Base-by-base conservation (phyloP, 1,140 invertebrate genomes). In the Grapholita molesta region DNA sequence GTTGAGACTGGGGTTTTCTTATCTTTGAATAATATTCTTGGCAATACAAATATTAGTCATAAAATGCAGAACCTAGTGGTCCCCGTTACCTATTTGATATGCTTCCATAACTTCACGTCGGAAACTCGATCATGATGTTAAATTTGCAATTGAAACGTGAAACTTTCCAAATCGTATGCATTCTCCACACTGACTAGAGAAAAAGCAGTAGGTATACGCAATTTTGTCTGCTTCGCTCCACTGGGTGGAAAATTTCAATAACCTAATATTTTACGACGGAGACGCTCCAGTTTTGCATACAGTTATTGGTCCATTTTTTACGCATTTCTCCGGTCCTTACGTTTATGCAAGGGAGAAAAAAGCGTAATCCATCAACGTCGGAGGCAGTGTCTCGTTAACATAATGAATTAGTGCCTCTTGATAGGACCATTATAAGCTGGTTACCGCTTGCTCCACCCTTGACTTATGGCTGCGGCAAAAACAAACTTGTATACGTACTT, bases 361-460 rank as follows among this genome's bases (percentile, higher is more conserved):
- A 67, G 70, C 70, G 55, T 78, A 84, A 89, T 89, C 84, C 82
- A 87, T 89, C 86, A 88, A 75, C 79, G 86, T 84, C 85, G 82
- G 53, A 70, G 82, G 74, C 85, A 88, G 79, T 70, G 67, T 74
- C 83, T 85, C 85, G 82, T 88, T 89, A 85, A 78, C 86, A 89
- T 89, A 89, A 89, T 88, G 80, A 89, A 89, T 89, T 86, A 87
- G 80, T 70, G 73, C 72, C 68, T 77, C 67, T 72, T 73, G 77
- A 72, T 77, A 76, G 69, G 64, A 69, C 68, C 52, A 71, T 32
- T 70, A 32, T 61, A 61, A 61, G 55, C 55, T 61, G 55, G 55
- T 61, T 61, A 61, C 55, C 55, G 55, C 55, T 61, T 30, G 55
- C 55, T 61, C 18, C 55, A 61, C 28, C 55, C 55, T 61, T 61